These are phyloP conservation scores for Rousettus leschenaultii DNA, from an alignment of 2,113 vertebrate genomes.

Conservation along the genomic window DNA sequence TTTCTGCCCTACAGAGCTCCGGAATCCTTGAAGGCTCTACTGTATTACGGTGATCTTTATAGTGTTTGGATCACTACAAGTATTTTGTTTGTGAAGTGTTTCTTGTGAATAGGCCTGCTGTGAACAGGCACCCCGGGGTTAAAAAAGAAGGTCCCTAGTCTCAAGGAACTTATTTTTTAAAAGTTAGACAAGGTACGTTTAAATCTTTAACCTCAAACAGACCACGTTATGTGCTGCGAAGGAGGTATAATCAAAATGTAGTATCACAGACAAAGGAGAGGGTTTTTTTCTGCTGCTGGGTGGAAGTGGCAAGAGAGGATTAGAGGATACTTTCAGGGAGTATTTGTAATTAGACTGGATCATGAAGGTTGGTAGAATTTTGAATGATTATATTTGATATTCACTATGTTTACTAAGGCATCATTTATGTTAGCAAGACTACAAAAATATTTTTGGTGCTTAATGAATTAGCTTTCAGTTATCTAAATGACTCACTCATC, in stretches of 20 bases:
- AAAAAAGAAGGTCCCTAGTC: background rate
- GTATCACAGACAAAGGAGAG: background rate
- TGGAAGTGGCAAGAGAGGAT: background rate
- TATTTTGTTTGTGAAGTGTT: slow-evolving; percentile 15
- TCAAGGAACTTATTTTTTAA: background rate
- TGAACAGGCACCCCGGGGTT: background rate
- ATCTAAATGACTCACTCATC: background rate
- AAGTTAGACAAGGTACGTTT: background rate
- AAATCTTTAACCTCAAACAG: background rate
- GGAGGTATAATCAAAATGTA: background rate
- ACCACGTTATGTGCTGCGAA: background rate
- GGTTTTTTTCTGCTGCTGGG: background rate
- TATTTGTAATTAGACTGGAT: slow-evolving; percentile 2
- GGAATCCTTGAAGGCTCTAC: background rate
- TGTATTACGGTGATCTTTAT: background rate
- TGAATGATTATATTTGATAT: background rate
- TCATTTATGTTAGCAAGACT: slow-evolving; percentile 12
- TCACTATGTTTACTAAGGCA: slow-evolving; percentile 11
- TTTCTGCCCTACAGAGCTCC: background rate
- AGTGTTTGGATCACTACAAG: background rate
- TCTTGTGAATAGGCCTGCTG: background rate
- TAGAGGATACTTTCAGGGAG: background rate
- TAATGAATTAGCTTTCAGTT: slow-evolving; percentile 8
- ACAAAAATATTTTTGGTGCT: background rate
- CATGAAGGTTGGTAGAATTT: background rate